phyloP scores from a whole-genome alignment of 92 coral and sea anemone species.

The Phenganax marumi region DNA sequence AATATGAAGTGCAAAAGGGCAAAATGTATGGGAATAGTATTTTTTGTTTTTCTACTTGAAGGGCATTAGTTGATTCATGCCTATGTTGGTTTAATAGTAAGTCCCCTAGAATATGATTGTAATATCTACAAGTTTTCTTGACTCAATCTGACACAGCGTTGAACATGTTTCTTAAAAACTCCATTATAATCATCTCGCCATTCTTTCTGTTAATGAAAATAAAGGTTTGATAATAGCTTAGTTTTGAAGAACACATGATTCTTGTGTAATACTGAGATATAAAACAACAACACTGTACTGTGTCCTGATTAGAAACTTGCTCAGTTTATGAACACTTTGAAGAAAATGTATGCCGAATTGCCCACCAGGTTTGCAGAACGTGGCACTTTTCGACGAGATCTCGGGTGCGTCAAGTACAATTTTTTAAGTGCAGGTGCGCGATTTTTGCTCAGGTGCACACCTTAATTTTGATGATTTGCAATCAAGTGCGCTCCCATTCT shows the following conservation, averaged over 20 bases:
- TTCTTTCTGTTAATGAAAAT: constrained; percentile 73
- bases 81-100: constrained; percentile 4
- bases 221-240: background rate
- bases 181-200: constrained; percentile 83
- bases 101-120: background rate
- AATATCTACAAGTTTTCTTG: constrained; percentile 57
- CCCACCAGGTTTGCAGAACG: too few relatives aligned
- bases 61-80: constrained; percentile 14
- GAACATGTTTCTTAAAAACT: constrained; percentile 84
- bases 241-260: background rate
- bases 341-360: too few relatives aligned
- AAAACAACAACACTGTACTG: background rate
- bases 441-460: too few relatives aligned
- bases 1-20: too few relatives aligned
- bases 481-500: too few relatives aligned
- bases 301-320: background rate
- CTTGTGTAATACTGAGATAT: background rate
- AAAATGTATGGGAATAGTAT: background rate
- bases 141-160: constrained; percentile 73
- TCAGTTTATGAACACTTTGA: too few relatives aligned
- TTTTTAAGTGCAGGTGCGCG: too few relatives aligned
- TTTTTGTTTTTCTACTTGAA: background rate
- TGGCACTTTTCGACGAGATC: too few relatives aligned
- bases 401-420: too few relatives aligned
- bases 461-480: too few relatives aligned